phyloP scores from a whole-genome alignment of 2,888 invertebrate genomes.

The Thysanoteuthis rhombus region DNA sequence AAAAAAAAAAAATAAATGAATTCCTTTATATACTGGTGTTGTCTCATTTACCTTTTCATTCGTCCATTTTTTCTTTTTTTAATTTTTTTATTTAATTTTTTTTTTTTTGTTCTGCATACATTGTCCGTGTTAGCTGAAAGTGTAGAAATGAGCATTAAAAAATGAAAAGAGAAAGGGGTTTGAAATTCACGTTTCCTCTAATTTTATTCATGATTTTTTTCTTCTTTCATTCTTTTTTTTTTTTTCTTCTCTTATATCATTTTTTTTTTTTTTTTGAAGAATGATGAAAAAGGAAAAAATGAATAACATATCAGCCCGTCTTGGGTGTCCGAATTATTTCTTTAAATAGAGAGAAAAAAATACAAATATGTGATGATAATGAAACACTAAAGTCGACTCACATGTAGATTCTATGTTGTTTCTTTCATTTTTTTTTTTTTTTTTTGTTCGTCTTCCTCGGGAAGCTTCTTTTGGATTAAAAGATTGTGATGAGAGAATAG shows the following conservation, averaged over 20 bases:
- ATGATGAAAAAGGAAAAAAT: neutral
- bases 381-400: neutral
- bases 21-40: neutral
- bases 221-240: neutral
- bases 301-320: neutral
- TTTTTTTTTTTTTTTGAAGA: neutral
- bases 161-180: neutral
- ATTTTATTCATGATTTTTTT: neutral
- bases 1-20: no score
- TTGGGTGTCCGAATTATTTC: conserved; percentile 12
- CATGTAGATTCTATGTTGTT: neutral
- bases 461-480: neutral
- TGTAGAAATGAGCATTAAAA: neutral
- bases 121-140: neutral
- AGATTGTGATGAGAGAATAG: neutral
- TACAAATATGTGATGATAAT: conserved; percentile 12
- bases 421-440: neutral
- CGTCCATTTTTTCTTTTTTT: neutral
- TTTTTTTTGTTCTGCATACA: neutral
- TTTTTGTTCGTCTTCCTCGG: neutral
- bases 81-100: no score
- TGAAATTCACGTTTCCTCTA: neutral
- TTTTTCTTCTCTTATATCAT: neutral
- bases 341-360: conserved; percentile 1
- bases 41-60: neutral